These are phyloP conservation scores for Diachasma alloeum DNA, from an alignment of 1,140 invertebrate genomes.

Conservation along the genomic window DNA sequence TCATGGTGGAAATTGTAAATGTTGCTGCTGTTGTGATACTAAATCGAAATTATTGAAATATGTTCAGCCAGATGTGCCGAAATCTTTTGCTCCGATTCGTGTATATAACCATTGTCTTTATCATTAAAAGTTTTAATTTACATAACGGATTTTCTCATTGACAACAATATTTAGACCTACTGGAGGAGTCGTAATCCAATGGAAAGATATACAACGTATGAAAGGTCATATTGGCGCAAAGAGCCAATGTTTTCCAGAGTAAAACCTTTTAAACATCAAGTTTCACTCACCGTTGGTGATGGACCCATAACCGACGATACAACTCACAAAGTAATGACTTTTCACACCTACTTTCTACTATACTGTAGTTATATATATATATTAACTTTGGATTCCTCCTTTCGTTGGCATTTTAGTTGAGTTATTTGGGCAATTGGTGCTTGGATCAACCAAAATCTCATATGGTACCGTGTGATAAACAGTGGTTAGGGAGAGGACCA, in stretches of 20 bases:
- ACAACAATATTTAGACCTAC: slow-evolving; percentile 54
- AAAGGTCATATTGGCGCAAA: slow-evolving; percentile 66
- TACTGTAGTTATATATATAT: neutral
- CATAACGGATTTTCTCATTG: slow-evolving; percentile 42
- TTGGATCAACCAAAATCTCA: slow-evolving; percentile 44
- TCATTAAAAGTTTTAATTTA: neutral
- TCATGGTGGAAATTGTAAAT: slow-evolving; percentile 51
- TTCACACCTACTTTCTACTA: neutral
- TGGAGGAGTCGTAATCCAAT: slow-evolving; percentile 63
- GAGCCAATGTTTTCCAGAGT: slow-evolving; percentile 35
- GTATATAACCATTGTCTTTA: slow-evolving; percentile 34
- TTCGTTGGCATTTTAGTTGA: slow-evolving; percentile 41
- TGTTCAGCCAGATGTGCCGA: slow-evolving; percentile 67
- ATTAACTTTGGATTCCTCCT: neutral
- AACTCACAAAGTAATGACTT: slow-evolving; percentile 29
- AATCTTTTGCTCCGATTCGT: slow-evolving; percentile 62
- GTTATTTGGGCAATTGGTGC: slow-evolving; percentile 59
- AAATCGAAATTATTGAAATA: slow-evolving; percentile 57
- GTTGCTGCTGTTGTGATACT: slow-evolving; percentile 49
- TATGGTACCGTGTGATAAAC: slow-evolving; percentile 42
- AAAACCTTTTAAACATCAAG: slow-evolving; percentile 41
- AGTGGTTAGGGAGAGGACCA: slow-evolving; percentile 68
- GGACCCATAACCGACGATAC: slow-evolving; percentile 49
- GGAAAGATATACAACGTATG: slow-evolving; percentile 69
- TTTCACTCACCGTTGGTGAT: slow-evolving; percentile 40